Percentiles rank a stretch among this genome's conserved stretches.
Evolutionary conservation across 2,888 invertebrate species (phyloP).

Genomic region (Hirtodrosophila histrioides): DNA sequence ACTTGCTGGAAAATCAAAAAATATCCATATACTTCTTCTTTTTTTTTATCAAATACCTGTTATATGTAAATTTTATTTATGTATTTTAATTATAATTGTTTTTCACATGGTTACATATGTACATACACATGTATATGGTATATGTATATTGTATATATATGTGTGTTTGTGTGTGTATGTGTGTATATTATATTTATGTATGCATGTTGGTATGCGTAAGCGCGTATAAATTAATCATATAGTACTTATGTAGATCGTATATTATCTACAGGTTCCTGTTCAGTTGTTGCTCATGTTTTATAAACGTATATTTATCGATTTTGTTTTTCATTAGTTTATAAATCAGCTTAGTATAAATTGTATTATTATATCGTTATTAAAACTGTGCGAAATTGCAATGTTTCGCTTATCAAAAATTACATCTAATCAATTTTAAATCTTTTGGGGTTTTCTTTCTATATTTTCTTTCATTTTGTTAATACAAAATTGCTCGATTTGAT

Average conservation of each 20-base stretch:
- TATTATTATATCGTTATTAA: constrained; percentile 51
- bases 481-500: constrained; percentile 56
- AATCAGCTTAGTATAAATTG: constrained; percentile 55
- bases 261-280: constrained; percentile 71
- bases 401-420: constrained; percentile 68
- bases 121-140: constrained; percentile 48
- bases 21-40: background rate
- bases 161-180: constrained; percentile 21
- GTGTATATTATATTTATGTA: constrained; percentile 45
- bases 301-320: constrained; percentile 49
- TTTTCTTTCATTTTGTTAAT: constrained; percentile 22
- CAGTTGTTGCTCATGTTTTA: constrained; percentile 61
- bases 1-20: background rate
- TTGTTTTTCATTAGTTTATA: constrained; percentile 41
- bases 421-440: constrained; percentile 42
- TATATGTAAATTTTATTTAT: constrained; percentile 64
- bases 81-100: constrained; percentile 46
- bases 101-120: constrained; percentile 47
- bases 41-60: constrained; percentile 55
- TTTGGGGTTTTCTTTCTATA: constrained; percentile 12
- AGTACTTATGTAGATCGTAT: constrained; percentile 66
- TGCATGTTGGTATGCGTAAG: constrained; percentile 68
- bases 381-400: constrained; percentile 56
- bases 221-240: constrained; percentile 70
- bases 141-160: constrained; percentile 33